A percentile compares a stretch with the other conserved stretches of the same genome.
Evolutionary conservation across 2,797 vertebrate genomes (phyloP).

Genomic region (Mallotus villosus): DNA sequence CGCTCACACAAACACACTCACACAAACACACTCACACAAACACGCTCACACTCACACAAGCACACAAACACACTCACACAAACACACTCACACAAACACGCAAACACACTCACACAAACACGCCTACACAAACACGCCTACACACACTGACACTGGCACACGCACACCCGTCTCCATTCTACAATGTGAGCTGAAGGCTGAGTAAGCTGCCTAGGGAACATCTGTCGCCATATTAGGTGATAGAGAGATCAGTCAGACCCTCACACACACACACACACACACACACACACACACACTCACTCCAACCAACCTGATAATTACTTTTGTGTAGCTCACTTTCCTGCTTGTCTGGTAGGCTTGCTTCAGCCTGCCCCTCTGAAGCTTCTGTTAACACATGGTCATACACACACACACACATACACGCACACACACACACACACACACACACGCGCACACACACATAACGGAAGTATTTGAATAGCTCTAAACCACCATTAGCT

Average conservation of each 20-base stretch:
- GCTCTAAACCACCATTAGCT: no score
- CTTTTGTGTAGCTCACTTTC: constrained; percentile 14
- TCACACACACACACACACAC: constrained; percentile 6
- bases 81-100: constrained; percentile 19
- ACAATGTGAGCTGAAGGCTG: constrained; percentile 30
- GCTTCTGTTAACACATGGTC: not conserved
- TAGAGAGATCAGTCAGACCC: constrained; percentile 28
- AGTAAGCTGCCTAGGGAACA: constrained; percentile 43
- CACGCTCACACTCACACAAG: no score
- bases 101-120: constrained; percentile 14
- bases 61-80: no score
- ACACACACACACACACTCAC: not conserved
- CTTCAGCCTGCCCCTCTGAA: constrained; percentile 1
- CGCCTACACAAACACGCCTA: constrained; percentile 11
- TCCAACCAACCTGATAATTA: not conserved
- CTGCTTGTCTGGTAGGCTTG: not conserved
- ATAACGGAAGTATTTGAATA: not conserved
- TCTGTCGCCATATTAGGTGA: constrained; percentile 48
- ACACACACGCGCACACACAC: not conserved
- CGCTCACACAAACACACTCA: constrained; percentile 6
- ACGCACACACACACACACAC: constrained; percentile 1
- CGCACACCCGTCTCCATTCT: constrained; percentile 35
- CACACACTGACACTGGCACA: constrained; percentile 24
- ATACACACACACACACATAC: constrained; percentile 11
- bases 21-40: no score